Conservation (phyloP, 2,888 invertebrate genomes). For the Rhorus exstirpatorius region DNA sequence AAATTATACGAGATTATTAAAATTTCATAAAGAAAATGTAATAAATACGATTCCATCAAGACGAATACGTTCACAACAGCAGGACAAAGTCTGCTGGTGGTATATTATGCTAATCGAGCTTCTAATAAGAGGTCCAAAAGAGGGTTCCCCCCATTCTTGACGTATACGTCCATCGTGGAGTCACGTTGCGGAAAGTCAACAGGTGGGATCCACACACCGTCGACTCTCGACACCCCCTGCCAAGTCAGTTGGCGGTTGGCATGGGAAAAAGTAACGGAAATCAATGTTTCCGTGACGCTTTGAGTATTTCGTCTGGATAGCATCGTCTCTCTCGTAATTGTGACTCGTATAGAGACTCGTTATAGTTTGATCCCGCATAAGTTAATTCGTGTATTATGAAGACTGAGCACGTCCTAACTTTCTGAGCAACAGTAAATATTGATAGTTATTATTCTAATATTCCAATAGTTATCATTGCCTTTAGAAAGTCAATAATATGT, state of each 20-base stretch:
- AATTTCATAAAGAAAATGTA: neutral
- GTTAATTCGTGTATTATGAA: slow-evolving; percentile 1
- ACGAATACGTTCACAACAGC: slow-evolving; percentile 26
- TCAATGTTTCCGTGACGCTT: slow-evolving; percentile 76
- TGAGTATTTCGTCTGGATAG: slow-evolving; percentile 25
- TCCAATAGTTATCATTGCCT: no score
- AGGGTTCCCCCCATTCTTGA: slow-evolving; percentile 59
- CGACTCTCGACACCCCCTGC: slow-evolving; percentile 80
- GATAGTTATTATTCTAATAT: no score
- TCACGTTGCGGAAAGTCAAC: slow-evolving; percentile 85
- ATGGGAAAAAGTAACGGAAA: slow-evolving; percentile 86
- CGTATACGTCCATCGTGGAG: slow-evolving; percentile 69
- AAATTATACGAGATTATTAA: no score
- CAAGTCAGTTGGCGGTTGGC: slow-evolving; percentile 83
- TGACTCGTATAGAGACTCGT: slow-evolving; percentile 11
- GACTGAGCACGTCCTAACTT: no score
- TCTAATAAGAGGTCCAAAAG: slow-evolving; percentile 76
- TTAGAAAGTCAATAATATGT: no score
- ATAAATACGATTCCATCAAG: slow-evolving; percentile 23
- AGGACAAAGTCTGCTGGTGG: slow-evolving; percentile 68
- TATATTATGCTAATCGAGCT: slow-evolving; percentile 75
- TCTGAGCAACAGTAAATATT: no score
- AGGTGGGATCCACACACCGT: slow-evolving; percentile 84
- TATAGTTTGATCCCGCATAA: slow-evolving; percentile 8
- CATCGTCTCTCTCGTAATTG: slow-evolving; percentile 44